A percentile compares a stretch with the other conserved stretches of the same genome.
These are phyloP conservation scores for Otolemur garnettii DNA, from an alignment of 2,113 vertebrate genomes.

Conservation along the genomic window DNA sequence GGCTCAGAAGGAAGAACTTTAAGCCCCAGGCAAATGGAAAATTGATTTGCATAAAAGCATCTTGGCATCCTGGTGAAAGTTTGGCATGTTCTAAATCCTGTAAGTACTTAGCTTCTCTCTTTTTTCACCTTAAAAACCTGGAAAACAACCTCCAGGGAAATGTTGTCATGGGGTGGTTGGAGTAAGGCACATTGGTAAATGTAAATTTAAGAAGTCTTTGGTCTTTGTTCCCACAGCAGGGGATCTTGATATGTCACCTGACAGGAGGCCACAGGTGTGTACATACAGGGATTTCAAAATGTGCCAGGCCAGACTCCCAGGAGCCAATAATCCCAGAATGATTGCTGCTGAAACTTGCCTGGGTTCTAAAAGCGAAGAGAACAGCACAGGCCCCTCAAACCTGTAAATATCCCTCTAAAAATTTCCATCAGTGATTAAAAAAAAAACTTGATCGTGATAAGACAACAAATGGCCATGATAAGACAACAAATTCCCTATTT, in stretches of 20 bases:
- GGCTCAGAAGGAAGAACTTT: constrained; percentile 43
- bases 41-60: constrained; percentile 61
- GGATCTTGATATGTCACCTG: background rate
- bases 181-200: background rate
- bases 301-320: background rate
- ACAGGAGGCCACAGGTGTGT: background rate
- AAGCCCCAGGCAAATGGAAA: constrained; percentile 59
- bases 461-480: background rate
- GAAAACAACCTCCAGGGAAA: constrained; percentile 63
- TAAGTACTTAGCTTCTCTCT: constrained; percentile 39
- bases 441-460: constrained; percentile 10
- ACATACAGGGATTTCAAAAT: constrained; percentile 9
- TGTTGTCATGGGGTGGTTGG: background rate
- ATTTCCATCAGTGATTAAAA: background rate
- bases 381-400: background rate
- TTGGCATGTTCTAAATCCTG: constrained; percentile 18
- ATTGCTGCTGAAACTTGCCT: constrained; percentile 26
- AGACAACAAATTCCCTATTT: background rate
- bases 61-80: background rate
- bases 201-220: background rate
- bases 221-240: background rate
- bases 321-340: constrained; percentile 39
- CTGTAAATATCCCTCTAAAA: constrained; percentile 31
- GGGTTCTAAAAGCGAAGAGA: constrained; percentile 24
- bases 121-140: constrained; percentile 48